Evolutionary conservation across 2,797 vertebrate genomes (phyloP).

Genomic region (Dryobates pubescens): DNA sequence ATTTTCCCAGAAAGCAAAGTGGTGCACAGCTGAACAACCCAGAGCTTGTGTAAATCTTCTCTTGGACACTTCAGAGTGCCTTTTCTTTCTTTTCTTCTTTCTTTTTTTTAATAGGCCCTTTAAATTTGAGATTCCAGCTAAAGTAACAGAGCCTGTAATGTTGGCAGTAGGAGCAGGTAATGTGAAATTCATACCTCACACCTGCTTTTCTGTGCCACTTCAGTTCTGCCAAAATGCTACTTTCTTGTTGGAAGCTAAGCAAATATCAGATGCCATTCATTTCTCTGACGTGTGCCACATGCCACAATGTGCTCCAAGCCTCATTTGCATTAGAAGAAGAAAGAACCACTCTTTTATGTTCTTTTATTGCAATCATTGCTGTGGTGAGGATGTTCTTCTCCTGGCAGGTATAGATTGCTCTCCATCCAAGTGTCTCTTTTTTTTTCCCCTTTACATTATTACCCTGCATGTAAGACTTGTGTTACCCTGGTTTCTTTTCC

Average conservation of each 20-base stretch:
- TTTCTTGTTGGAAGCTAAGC: conserved; percentile 45
- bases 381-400: neutral
- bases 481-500: neutral
- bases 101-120: neutral
- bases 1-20: conserved; percentile 16
- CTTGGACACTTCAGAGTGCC: neutral
- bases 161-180: conserved; percentile 54
- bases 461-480: neutral
- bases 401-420: neutral
- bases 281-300: conserved; percentile 28
- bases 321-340: conserved; percentile 55
- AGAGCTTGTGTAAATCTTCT: conserved; percentile 7
- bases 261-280: conserved; percentile 54
- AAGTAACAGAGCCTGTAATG: conserved; percentile 7
- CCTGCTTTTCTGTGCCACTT: conserved; percentile 25
- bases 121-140: conserved; percentile 4
- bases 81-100: neutral
- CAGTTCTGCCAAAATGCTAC: conserved; percentile 38
- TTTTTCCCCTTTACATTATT: neutral
- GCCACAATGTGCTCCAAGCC: conserved; percentile 7
- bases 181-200: conserved; percentile 56
- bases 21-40: neutral
- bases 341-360: conserved; percentile 24
- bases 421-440: neutral
- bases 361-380: neutral